phyloP scores from a whole-genome alignment of 2,888 invertebrate genomes.

The Melanostoma scalare region DNA sequence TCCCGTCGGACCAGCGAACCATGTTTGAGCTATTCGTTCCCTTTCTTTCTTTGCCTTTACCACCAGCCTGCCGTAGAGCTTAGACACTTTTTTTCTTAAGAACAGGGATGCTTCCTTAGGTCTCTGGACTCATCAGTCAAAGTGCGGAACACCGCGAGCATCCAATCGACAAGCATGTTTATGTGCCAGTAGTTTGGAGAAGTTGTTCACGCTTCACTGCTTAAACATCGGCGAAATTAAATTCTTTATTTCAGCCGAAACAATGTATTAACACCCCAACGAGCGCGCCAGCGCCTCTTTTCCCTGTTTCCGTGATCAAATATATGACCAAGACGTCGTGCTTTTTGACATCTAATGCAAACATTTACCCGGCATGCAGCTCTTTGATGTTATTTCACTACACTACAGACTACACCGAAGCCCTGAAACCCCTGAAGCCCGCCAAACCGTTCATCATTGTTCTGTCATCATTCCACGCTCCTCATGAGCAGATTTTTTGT shows the following conservation, averaged over 20 bases:
- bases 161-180: constrained; percentile 42
- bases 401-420: background rate
- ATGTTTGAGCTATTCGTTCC: constrained; percentile 1
- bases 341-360: constrained; percentile 67
- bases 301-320: constrained; percentile 30
- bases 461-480: constrained; percentile 1
- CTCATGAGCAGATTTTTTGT: background rate
- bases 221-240: constrained; percentile 3
- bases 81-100: constrained; percentile 37
- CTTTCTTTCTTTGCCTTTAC: background rate
- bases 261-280: constrained; percentile 13
- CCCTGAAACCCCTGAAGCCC: background rate
- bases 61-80: constrained; percentile 8
- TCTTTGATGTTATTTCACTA: constrained; percentile 56
- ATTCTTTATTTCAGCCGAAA: constrained; percentile 13
- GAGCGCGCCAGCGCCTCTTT: background rate
- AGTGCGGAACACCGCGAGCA: constrained; percentile 28
- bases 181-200: background rate
- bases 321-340: constrained; percentile 63
- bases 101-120: constrained; percentile 18
- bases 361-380: constrained; percentile 51
- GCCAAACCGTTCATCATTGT: constrained; percentile 21
- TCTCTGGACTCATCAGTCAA: constrained; percentile 65
- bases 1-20: constrained; percentile 45
- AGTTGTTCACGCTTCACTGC: background rate